Conservation (phyloP, 2,888 invertebrate species). For the Drosophila nigritarsus region DNA sequence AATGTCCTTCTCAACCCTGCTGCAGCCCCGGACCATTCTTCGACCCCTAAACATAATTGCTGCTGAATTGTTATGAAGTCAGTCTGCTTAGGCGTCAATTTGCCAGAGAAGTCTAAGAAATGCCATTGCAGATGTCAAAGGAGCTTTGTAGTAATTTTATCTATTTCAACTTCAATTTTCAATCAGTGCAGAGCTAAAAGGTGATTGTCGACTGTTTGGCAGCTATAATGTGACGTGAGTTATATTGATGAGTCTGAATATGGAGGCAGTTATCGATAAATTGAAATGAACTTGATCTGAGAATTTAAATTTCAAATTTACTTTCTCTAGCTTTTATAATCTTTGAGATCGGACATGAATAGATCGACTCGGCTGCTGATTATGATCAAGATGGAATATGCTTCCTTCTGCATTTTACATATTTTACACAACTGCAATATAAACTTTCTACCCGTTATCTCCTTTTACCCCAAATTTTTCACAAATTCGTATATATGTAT, state of each 20-base stretch:
- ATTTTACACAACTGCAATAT: background rate
- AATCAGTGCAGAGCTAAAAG: background rate
- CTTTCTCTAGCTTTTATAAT: background rate
- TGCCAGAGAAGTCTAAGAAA: background rate
- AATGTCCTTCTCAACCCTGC: background rate
- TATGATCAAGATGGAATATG: background rate
- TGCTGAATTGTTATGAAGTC: slow-evolving; percentile 55
- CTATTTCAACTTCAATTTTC: background rate
- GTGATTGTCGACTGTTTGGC: background rate
- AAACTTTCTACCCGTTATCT: background rate
- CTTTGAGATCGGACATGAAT: background rate
- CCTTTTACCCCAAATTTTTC: background rate
- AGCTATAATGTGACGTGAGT: background rate
- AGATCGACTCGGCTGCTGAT: background rate
- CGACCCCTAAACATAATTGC: slow-evolving; percentile 55
- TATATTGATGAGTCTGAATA: background rate
- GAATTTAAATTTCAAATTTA: background rate
- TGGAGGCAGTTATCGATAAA: background rate
- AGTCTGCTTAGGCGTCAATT: background rate
- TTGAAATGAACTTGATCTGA: background rate
- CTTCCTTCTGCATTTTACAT: background rate
- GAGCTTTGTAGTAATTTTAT: background rate
- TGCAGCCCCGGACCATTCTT: background rate
- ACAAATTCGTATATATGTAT: background rate
- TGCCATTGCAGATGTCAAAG: background rate